These are phyloP conservation scores for Pocillopora damicornis DNA, from an alignment of 64 coral and sea anemone genomes.

Conservation along the genomic window DNA sequence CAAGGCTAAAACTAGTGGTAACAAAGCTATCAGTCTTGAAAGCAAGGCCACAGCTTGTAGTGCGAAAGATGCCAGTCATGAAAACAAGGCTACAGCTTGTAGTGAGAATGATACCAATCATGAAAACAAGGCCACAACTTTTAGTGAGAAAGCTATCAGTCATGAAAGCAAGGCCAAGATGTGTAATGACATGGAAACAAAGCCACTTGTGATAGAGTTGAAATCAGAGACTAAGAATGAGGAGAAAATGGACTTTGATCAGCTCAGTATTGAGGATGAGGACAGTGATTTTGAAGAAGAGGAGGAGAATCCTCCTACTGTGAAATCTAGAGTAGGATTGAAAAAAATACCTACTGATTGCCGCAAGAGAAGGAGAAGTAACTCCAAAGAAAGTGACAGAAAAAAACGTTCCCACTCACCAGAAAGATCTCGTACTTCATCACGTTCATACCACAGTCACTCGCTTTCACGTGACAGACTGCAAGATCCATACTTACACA, in stretches of 20 bases:
- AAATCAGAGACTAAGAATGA: background rate
- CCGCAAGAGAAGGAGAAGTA: slow-evolving; percentile 2
- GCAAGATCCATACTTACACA: background rate
- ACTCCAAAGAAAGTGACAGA: slow-evolving; percentile 16
- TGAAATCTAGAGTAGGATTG: slow-evolving; percentile 32
- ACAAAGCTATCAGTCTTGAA: background rate
- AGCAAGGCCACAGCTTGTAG: background rate
- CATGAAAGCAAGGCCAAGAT: background rate
- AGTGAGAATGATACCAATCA: background rate
- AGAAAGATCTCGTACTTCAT: background rate
- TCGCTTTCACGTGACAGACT: background rate
- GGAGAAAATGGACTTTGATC: slow-evolving; percentile 37
- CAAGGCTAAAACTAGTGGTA: background rate
- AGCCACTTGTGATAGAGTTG: background rate
- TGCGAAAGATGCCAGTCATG: background rate
- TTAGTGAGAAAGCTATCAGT: background rate
- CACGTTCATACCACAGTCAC: background rate
- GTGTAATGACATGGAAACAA: background rate
- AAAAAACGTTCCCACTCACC: slow-evolving; percentile 13
- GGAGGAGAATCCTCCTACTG: slow-evolving; percentile 3
- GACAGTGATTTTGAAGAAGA: slow-evolving; percentile 28
- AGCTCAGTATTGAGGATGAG: slow-evolving; percentile 41
- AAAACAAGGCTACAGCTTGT: background rate
- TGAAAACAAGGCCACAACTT: background rate
- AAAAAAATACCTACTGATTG: slow-evolving; percentile 20